Base-by-base conservation (phyloP, 2,888 invertebrate genomes). In the Acrobasis suavella region DNA sequence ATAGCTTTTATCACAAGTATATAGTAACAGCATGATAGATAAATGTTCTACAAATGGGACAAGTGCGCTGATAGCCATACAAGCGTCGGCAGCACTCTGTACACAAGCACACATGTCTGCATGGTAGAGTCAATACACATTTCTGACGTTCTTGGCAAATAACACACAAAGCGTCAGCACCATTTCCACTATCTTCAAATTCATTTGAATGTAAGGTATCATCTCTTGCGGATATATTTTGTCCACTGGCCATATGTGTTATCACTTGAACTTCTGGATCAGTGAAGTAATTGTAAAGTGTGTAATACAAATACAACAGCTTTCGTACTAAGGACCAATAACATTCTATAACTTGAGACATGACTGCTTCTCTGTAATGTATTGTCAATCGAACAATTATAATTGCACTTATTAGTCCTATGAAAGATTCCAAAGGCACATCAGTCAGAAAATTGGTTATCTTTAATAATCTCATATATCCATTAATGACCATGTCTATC, bases 81-180 rank as follows among this genome's bases (percentile, higher is more conserved):
- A 93, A 74, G n/a, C 87, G 80, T 67, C 85, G 74, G 66, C 88
- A 91, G 69, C 94, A 94, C 68, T 93, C 93, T 39, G 81, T 81
- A 72, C 94, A 94, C 49, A 93, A 77, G 69, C 94, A 94, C 17
- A 94, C 85, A 83, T 94, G 94, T 16, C 92, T 86, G 70, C 94
- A 94, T 0, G 94, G 94, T 62, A 94, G 73, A 52, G 93, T 88
- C 50, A 94, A 76, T 15, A 94, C 91, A 86, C 93, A 93, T 77
- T 93, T 94, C 65, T 88, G 87, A 6, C 90, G 77, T 70, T 94
- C 94, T 70, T 93, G 92, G 67, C 94, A 94, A 67, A 94, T 91
- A 15, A 94, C 88, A 83, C 94, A 94, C 14, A 88, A 75, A 50
- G 85, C 79, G 72, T 93, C 93, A 12, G 83, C 78, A 65, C 76